A percentile compares a stretch with the other conserved stretches of the same genome.
phyloP scores from a whole-genome alignment of 2,888 invertebrate genomes.

The Microctonus aethiopoides region DNA sequence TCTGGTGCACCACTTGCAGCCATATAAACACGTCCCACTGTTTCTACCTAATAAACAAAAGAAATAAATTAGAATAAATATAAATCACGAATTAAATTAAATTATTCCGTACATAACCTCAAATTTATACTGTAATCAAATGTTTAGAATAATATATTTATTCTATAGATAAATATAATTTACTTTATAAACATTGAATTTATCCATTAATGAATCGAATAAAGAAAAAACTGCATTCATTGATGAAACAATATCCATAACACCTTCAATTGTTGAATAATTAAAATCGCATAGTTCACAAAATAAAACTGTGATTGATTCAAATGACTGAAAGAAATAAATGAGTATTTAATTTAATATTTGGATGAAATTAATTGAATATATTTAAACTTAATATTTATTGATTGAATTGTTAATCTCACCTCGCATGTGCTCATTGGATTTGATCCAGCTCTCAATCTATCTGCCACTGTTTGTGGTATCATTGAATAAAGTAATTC shows the following conservation, averaged over 20 bases:
- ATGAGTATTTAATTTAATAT: too few species aligned
- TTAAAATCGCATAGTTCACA: constrained; percentile 77
- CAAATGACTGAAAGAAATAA: constrained; percentile 73
- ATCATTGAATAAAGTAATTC: constrained; percentile 93
- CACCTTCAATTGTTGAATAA: constrained; percentile 72
- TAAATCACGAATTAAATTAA: too few species aligned
- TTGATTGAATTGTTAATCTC: constrained; percentile 36
- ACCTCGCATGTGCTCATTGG: constrained; percentile 85
- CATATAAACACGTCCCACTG: constrained; percentile 93
- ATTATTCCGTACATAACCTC: too few species aligned
- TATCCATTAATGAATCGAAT: constrained; percentile 85
- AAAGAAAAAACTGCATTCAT: constrained; percentile 89
- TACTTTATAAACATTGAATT: constrained; percentile 89
- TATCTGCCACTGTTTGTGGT: constrained; percentile 85
- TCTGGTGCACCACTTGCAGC: constrained; percentile 91
- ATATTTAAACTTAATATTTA: background rate
- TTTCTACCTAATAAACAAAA: constrained; percentile 78
- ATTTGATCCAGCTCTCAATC: constrained; percentile 80
- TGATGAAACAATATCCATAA: constrained; percentile 84
- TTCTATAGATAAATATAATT: constrained; percentile 23
- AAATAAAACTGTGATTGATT: constrained; percentile 83
- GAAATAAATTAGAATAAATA: background rate
- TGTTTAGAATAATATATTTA: background rate
- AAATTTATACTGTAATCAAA: too few species aligned
- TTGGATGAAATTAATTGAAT: too few species aligned